Base-by-base conservation (phyloP, 2,888 invertebrate genomes). In the Corbicula japonica region DNA sequence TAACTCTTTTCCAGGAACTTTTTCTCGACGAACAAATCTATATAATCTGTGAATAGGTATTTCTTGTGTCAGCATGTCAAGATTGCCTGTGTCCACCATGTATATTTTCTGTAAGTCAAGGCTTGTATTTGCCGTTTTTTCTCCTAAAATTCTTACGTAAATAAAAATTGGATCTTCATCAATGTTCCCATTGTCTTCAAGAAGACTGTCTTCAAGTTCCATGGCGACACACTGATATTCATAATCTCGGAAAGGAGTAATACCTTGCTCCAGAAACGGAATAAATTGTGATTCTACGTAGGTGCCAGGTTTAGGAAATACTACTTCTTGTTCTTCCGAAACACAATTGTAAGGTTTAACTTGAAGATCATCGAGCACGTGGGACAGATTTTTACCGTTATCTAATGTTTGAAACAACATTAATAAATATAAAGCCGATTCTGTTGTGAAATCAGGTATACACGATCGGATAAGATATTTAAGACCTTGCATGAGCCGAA, bases 231-330 rank as follows among this genome's bases (percentile, higher is more conserved):
- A 62, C 8, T 44, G 63, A 56, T 74, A 83, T 60, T 86, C 83
- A 26, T 68, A 74, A 15, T 44, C 56, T 21, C 72, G 62, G 54
- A 85, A 80, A 0, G 66, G 75, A 21, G 46, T 48, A 38, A 80
- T 76, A 5, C 50, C 74, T 48, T 82, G 75, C 46, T 80, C 80
- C 23, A 86, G 50, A 23, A 86, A 74, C 1, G 50, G 66, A 54
- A 78, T 74, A 44, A 76, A 76, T 12, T 73, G 50, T 21, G n/a
- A 41, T 21, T 78, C 78, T 30, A 86, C 80, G 15, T 69, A 68
- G 8, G 76, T 74, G 4, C 85, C 84, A 15, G 77, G 71, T 23
- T 48, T 41, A 30, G 85, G 85, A 35, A 85, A 74, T n/a, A n/a
- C n/a, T n/a, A n/a, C n/a, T n/a, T n/a, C n/a, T n/a, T n/a, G n/a